Evolutionary conservation across 2,797 vertebrate genomes (phyloP).

Genomic region (Geotrypetes seraphini): DNA sequence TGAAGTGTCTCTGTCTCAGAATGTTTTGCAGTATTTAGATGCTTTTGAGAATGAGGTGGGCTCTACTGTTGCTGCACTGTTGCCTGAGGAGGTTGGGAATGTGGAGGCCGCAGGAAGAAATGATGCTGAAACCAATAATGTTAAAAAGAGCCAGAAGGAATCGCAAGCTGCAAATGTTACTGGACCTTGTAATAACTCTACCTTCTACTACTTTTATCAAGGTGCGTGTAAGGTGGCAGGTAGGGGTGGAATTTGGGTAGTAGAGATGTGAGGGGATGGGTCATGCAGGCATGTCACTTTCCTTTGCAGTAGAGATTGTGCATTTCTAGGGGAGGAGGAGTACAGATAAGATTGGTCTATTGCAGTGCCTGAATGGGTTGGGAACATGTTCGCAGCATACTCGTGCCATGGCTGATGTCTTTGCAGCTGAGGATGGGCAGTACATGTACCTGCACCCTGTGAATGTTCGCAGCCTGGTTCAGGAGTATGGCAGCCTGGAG

Average conservation of each 20-base stretch:
- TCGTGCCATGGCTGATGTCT: neutral
- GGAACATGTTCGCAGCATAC: neutral
- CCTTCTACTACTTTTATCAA: constrained; percentile 97
- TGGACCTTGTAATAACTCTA: constrained; percentile 53
- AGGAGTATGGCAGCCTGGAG: constrained; percentile 89
- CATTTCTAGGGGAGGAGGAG: no score
- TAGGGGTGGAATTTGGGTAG: neutral
- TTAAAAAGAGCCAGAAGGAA: constrained; percentile 30
- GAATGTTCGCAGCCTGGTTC: constrained; percentile 86
- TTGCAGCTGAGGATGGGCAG: constrained; percentile 86
- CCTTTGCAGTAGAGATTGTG: neutral
- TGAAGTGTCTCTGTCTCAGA: constrained; percentile 10
- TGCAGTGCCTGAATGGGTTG: neutral
- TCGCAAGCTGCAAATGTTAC: constrained; percentile 19
- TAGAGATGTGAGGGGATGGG: no score
- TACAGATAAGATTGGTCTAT: neutral
- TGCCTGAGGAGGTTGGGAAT: constrained; percentile 32
- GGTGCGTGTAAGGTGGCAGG: constrained; percentile 54
- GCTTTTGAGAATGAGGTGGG: constrained; percentile 76
- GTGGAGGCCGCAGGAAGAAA: constrained; percentile 1
- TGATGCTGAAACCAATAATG: constrained; percentile 16
- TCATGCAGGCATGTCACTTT: no score
- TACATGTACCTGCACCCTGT: constrained; percentile 94
- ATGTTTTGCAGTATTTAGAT: constrained; percentile 75
- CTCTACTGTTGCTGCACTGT: constrained; percentile 22